Base-by-base conservation (phyloP, 2,113 vertebrate species). In the Tympanuchus pallidicinctus region DNA sequence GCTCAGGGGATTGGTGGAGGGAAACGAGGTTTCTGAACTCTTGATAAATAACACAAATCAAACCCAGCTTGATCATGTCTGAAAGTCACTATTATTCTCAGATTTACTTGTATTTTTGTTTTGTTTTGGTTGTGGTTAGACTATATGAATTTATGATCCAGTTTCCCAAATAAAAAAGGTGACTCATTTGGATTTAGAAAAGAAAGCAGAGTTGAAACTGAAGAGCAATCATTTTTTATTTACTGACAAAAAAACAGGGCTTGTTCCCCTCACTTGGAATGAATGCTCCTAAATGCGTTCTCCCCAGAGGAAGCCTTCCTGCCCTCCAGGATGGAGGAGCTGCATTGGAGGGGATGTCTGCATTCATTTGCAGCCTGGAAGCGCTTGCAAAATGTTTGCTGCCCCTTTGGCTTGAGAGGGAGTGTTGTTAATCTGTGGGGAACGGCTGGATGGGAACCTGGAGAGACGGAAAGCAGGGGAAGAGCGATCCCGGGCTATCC, bases 21-120 rank as follows among this genome's bases (percentile, higher is more conserved):
- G 66, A 95, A 90, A 93, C 52, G 61, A 88, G 40, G 48, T 90
- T 95, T 94, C 89, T 93, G 93, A 95, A 80, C 85, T 85, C 89
- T 90, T 95, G 95, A 93, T 95, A 94, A 95, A 86, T 84, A 94
- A 69, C 76, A 69, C 48, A 95, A 94, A 95, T 93, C 82, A 91
- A 94, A 93, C 66, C 66, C 93, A 95, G 82, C 80, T 94, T 92
- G 43, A n/a, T 79, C 54, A 24, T 61, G 63, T 79, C 88, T 90
- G 73, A 88, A 95, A 92, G 76, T 69, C 47, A 24, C 60, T 80
- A 16, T 94, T 88, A 83, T 88, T 90, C 76, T 90, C 82, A 86
- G 57, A 74, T 86, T 93, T 90, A 50, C 54, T 89, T 65, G 8
- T 59, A 11, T 17, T 88, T 73, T 84, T 89, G 60, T 15, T 93